A percentile compares a stretch with the other conserved stretches of the same genome.
phyloP scores from a whole-genome alignment of 1,140 invertebrate species.

The Episyrphus balteatus region DNA sequence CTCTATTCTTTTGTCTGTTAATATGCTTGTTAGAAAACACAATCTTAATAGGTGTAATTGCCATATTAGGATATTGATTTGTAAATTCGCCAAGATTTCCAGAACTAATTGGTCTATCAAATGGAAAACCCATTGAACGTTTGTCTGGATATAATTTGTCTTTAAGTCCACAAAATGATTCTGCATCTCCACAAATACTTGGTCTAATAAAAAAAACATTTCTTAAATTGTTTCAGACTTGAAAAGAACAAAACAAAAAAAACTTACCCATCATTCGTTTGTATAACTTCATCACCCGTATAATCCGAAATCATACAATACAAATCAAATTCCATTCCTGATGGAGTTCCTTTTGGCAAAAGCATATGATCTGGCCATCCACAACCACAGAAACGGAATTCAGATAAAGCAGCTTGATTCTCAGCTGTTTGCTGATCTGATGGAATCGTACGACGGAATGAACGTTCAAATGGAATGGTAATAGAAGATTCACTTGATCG shows the following conservation, averaged over 20 bases:
- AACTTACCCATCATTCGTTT: slow-evolving; percentile 33
- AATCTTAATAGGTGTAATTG: slow-evolving; percentile 37
- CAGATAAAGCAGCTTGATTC: slow-evolving; percentile 19
- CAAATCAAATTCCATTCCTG: slow-evolving; percentile 36
- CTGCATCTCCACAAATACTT: slow-evolving; percentile 42
- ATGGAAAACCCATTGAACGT: slow-evolving; percentile 53
- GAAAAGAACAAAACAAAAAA: too few species aligned
- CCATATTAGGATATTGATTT: slow-evolving; percentile 37
- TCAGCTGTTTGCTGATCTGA: too few species aligned
- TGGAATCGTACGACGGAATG: slow-evolving; percentile 44
- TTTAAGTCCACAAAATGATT: slow-evolving; percentile 50
- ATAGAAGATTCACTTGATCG: slow-evolving; percentile 46
- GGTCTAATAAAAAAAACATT: too few species aligned
- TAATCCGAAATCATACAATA: slow-evolving; percentile 43
- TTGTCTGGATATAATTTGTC: slow-evolving; percentile 49
- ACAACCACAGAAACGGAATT: slow-evolving; percentile 44
- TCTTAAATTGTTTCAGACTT: too few species aligned
- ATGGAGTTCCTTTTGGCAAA: slow-evolving; percentile 37
- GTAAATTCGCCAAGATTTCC: slow-evolving; percentile 45
- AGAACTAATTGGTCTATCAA: slow-evolving; percentile 44
- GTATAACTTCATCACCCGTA: slow-evolving; percentile 43
- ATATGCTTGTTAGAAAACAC: not conserved
- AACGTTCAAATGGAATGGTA: slow-evolving; percentile 52
- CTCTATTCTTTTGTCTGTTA: too few species aligned
- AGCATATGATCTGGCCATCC: slow-evolving; percentile 45